Evolutionary conservation across 1,140 invertebrate genomes (phyloP).

Genomic region (Drosophila triauraria): DNA sequence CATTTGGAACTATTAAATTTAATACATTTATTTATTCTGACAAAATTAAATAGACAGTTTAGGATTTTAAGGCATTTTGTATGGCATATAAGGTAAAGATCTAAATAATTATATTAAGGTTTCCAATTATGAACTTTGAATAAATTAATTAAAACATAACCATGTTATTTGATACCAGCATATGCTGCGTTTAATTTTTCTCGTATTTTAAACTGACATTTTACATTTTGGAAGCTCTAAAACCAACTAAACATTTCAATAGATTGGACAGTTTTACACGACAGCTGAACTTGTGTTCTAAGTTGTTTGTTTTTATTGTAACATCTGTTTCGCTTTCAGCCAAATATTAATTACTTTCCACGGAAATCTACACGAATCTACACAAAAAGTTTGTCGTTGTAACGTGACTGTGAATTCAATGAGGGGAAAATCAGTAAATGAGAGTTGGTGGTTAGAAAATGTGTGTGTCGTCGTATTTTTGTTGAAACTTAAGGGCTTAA

Average conservation of each 20-base stretch:
- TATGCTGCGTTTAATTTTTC: not conserved
- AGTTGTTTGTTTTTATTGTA: constrained; percentile 28
- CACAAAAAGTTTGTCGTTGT: constrained; percentile 14
- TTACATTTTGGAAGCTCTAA: not conserved
- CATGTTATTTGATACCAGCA: not conserved
- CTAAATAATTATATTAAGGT: not conserved
- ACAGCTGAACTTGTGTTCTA: constrained; percentile 14
- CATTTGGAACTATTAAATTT: not conserved
- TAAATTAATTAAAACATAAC: not conserved
- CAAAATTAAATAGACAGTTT: constrained; percentile 1
- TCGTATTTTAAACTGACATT: not conserved
- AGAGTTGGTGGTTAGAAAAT: not conserved
- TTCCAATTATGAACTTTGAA: not conserved
- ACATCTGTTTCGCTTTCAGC: constrained; percentile 34
- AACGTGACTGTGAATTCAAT: constrained; percentile 21
- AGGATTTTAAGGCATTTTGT: not conserved
- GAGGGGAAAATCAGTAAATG: constrained; percentile 1
- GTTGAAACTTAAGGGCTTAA: not conserved
- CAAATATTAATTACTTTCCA: constrained; percentile 53
- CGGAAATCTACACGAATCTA: constrained; percentile 24
- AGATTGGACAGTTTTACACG: not conserved
- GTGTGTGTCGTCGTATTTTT: not conserved
- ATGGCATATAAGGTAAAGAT: not conserved
- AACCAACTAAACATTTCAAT: not conserved
- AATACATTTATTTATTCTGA: constrained; percentile 1